Evolutionary conservation across 2,797 vertebrate genomes (phyloP), one percentile per base, ranked within the genome.

Genomic region (Notoglanidium macrostoma): DNA sequence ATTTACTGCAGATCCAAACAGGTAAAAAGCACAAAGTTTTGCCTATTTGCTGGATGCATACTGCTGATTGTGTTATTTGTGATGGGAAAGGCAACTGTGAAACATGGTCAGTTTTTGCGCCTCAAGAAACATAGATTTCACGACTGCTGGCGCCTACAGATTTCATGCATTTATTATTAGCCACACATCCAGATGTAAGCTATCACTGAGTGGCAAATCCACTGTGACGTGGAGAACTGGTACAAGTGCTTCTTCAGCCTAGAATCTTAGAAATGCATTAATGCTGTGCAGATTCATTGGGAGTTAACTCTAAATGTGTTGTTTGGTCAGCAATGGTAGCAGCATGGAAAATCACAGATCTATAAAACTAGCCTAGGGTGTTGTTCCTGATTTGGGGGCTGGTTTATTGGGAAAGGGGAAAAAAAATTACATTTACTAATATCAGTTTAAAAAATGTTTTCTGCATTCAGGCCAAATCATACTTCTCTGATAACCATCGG

Each of bases 151-250:
- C 73, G 54, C 67, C 83, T 82, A 72, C 89, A 86, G 76, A 73
- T 89, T 88, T 87, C 87, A 90, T 87, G 87, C 81, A 85, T 91
- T 90, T 89, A 65, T 87, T 87, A 87, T 90, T 89, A 87, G 86
- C 83, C 74, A 65, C 70, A 14, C 29, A 82, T 65, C 49, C 72
- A 72, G 81, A 86, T 65, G 85, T 79, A 73, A 40, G 29, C 63
- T 11, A 74, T 63, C 87, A 68, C 46, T 29, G 70, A 84, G 83
- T 40, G 23, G 54, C 85, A 86, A 89, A 91, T 82, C 81, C 70
- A 40, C 80, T 29, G 35, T 40, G 79, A 78, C 21, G 54, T 82
- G 23, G 26, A 32, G 74, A 83, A 85, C 79, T n/a, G 87, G 26
- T 83, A 80, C 76, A 57, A 63, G 70, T 40, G 29, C 61, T 59